These are phyloP conservation scores for Lerista edwardsae DNA, from an alignment of 2,797 vertebrate species.

Conservation along the genomic window DNA sequence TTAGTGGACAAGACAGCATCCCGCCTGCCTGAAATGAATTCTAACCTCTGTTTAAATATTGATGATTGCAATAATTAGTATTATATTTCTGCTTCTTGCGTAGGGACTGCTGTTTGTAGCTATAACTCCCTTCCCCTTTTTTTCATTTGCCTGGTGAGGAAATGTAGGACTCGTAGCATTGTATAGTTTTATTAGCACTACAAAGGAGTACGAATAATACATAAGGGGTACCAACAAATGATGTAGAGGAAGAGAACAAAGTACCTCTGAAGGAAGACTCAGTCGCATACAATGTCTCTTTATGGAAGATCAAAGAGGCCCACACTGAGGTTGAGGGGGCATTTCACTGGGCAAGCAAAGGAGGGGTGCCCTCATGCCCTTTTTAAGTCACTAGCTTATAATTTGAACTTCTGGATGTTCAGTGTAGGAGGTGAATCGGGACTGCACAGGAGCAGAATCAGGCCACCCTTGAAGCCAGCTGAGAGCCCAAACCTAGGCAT, in stretches of 20 bases:
- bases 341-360: not conserved
- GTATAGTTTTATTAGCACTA: constrained; percentile 12
- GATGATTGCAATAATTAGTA: not conserved
- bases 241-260: constrained; percentile 4
- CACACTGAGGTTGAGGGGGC: not conserved
- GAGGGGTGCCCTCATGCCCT: not conserved
- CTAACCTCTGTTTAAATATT: constrained; percentile 20
- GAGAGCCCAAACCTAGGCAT: too few relatives aligned
- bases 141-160: not conserved
- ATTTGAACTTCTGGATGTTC: not conserved
- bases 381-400: not conserved
- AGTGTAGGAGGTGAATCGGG: not conserved
- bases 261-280: not conserved
- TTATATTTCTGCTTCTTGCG: not conserved
- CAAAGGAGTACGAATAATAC: constrained; percentile 43
- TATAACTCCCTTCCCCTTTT: not conserved
- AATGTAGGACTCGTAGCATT: constrained; percentile 14
- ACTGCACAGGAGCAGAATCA: too few relatives aligned
- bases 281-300: not conserved
- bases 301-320: not conserved
- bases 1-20: constrained; percentile 11
- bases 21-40: constrained; percentile 26
- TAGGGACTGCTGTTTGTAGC: not conserved
- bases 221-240: not conserved
- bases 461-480: too few relatives aligned